phyloP scores from a whole-genome alignment of 1,140 invertebrate species.

The Drosophila seguyi region DNA sequence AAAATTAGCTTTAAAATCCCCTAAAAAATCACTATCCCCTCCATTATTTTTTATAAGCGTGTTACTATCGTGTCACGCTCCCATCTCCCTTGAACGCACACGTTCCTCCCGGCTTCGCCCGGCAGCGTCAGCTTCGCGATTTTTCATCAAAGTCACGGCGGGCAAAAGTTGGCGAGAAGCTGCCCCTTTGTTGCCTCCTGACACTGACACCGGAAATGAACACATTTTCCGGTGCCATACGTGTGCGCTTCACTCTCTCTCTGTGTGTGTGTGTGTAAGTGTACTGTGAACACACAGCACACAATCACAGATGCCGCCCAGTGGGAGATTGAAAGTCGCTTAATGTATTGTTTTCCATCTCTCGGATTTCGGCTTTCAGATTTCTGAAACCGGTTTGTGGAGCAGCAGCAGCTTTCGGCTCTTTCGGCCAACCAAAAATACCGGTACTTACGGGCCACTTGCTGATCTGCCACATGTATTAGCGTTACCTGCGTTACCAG shows the following conservation, averaged over 20 bases:
- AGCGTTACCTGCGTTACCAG: not conserved
- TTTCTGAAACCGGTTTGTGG: conserved; percentile 9
- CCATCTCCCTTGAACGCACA: conserved; percentile 13
- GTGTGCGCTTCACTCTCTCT: conserved; percentile 12
- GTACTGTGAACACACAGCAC: conserved; percentile 14
- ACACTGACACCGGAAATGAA: conserved; percentile 84
- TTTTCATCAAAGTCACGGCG: conserved; percentile 64
- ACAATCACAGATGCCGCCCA: conserved; percentile 8
- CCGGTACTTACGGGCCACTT: conserved; percentile 4
- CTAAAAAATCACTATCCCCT: no score
- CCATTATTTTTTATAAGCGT: not conserved
- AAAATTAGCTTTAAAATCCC: not conserved
- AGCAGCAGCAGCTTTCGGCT: not conserved
- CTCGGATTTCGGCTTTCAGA: conserved; percentile 34
- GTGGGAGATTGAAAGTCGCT: conserved; percentile 54
- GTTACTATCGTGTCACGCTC: conserved; percentile 22
- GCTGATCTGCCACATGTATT: conserved; percentile 31
- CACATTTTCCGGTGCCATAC: conserved; percentile 80
- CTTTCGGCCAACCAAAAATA: conserved; percentile 18
- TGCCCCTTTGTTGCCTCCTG: conserved; percentile 60
- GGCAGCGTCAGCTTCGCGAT: conserved; percentile 54
- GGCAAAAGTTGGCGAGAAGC: conserved; percentile 62
- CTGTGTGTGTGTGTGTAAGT: conserved; percentile 3
- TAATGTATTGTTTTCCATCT: conserved; percentile 59
- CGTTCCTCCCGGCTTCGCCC: conserved; percentile 34